Evolutionary conservation across 2,888 invertebrate genomes (phyloP), one percentile per base, ranked within the genome.

Genomic region (Agrenia bidenticulata): DNA sequence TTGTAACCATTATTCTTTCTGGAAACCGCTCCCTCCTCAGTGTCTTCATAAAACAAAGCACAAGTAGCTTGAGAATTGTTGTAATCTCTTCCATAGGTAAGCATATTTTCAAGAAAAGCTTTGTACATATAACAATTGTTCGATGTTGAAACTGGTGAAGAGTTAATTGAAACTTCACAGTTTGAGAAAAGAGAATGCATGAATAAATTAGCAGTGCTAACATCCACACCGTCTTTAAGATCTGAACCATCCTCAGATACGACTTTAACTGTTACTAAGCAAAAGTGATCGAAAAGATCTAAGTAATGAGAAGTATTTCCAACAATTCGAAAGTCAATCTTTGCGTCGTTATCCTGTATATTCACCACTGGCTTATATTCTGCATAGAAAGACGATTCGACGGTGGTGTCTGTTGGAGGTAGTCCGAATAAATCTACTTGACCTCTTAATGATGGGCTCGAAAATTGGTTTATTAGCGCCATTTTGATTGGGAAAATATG

Each of bases 311-410:
- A 62, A 2, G 61, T 23, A 21, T 58, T 63, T 27, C 60, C 62
- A 23, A 61, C 41, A 11, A 70, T 45, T 19, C 64, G 13, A 54
- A 73, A 73, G 32, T 73, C 73, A 9, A 73, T 7, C 56, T 68
- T 70, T 7, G 64, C 51, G 39, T 63, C 49, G 1, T 32, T 54
- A 21, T 70, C 68, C 19, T 63, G 41, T 15, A 70, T 66, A 50
- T 69, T 70, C 0, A 69, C 69, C 17, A 65, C 13, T 2, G 73
- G 73, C 60, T 73, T 71, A 26, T 69, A 69, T 61, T 69, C 73
- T 15, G 56, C 60, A 49, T 67, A 70, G 24, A 70, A 53, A 7
- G 55, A 61, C 15, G 32, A 54, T n/a, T 73, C 73, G 7, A 60
- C 39, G 5, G 69, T 61, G 13, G 70, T 70, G 26, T 71, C 69